These are phyloP conservation scores for Ganaspis sp. DNA, from an alignment of 1,140 invertebrate species.

Conservation along the genomic window DNA sequence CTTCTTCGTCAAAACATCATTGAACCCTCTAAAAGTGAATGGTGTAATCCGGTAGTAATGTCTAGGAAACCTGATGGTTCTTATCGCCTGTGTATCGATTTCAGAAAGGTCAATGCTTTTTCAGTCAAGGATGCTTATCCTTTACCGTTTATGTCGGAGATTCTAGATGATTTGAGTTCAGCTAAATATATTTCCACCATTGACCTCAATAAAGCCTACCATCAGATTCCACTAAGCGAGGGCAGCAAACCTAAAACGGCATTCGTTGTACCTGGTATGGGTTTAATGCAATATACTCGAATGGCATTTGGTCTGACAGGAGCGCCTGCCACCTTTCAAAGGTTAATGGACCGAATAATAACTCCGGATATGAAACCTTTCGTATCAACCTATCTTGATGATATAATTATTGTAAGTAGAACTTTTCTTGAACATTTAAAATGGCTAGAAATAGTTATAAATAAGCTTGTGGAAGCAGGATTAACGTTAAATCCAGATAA, in stretches of 20 bases:
- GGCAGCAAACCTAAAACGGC: no score
- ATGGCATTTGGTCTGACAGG: constrained; percentile 70
- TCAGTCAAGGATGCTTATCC: constrained; percentile 72
- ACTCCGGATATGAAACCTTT: no score
- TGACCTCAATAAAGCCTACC: constrained; percentile 29
- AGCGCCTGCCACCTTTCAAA: constrained; percentile 65
- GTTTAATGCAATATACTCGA: no score
- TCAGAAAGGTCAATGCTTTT: constrained; percentile 67
- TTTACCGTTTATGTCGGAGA: constrained; percentile 73
- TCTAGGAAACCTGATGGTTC: constrained; percentile 57
- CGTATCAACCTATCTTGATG: no score
- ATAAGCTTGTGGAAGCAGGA: neutral
- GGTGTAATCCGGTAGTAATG: neutral
- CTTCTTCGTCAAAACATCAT: neutral
- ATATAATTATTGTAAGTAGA: no score
- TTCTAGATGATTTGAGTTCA: constrained; percentile 68
- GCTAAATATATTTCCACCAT: constrained; percentile 63
- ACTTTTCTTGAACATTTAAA: no score
- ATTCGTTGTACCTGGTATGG: constrained; percentile 68
- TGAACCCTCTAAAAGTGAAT: neutral
- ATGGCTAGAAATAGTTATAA: no score
- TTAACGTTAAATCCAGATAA: neutral
- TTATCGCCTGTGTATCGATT: constrained; percentile 74
- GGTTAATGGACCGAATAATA: constrained; percentile 60
- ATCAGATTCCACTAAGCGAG: no score